Conservation (phyloP, 1,140 invertebrate species). For the Orussus abietinus region DNA sequence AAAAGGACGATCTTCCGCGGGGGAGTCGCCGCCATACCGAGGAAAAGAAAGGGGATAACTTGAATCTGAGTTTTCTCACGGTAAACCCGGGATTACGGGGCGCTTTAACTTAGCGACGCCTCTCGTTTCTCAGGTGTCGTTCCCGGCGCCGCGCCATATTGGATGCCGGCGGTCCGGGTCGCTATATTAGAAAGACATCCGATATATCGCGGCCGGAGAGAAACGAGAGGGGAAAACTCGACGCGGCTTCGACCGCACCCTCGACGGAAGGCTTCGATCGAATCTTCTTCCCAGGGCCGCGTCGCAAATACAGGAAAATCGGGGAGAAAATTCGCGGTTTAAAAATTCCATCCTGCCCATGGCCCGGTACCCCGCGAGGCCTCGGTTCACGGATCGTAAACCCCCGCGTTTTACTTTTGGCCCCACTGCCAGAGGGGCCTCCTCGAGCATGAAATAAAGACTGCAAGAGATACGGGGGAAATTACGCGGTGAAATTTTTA, state of each 20-base stretch:
- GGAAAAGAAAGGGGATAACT: slow-evolving; percentile 35
- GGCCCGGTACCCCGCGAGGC: too few species aligned
- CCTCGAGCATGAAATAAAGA: too few species aligned
- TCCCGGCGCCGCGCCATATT: slow-evolving; percentile 39
- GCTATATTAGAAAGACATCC: slow-evolving; percentile 45
- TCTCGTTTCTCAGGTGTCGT: slow-evolving; percentile 44
- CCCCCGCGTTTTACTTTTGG: too few species aligned
- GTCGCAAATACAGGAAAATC: too few species aligned
- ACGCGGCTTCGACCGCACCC: slow-evolving; percentile 14
- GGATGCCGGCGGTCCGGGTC: slow-evolving; percentile 23
- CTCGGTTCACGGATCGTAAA: too few species aligned
- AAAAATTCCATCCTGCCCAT: too few species aligned
- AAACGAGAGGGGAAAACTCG: slow-evolving; percentile 3
- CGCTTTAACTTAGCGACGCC: slow-evolving; percentile 38
- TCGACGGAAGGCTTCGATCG: slow-evolving; percentile 8
- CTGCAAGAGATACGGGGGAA: too few species aligned
- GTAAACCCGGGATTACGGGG: slow-evolving; percentile 40
- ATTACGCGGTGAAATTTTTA: too few species aligned
- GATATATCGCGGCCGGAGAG: slow-evolving; percentile 30
- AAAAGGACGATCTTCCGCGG: slow-evolving; percentile 6
- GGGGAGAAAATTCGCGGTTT: too few species aligned
- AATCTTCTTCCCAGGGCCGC: too few species aligned
- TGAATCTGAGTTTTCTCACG: slow-evolving; percentile 41
- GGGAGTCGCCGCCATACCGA: slow-evolving; percentile 7
- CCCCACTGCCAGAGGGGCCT: too few species aligned